Evolutionary conservation across 2,888 invertebrate species (phyloP).

Genomic region (Hololepta plana): DNA sequence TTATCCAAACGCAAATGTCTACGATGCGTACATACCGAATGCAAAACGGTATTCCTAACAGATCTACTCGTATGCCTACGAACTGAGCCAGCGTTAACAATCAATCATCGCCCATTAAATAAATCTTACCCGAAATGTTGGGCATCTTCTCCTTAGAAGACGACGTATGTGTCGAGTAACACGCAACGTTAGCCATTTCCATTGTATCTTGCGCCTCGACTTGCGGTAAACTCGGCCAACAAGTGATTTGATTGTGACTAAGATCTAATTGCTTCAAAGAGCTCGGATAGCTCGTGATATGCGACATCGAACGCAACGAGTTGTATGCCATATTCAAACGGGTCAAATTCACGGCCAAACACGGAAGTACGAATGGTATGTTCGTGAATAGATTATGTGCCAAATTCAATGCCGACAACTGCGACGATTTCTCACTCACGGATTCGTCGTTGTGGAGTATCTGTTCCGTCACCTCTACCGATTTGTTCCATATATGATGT

Average conservation of each 20-base stretch:
- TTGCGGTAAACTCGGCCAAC: constrained; percentile 76
- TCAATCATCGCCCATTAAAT: no score
- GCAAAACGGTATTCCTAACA: constrained; percentile 52
- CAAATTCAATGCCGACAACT: constrained; percentile 61
- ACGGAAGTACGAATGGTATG: constrained; percentile 77
- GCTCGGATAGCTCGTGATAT: constrained; percentile 78
- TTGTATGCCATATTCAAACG: constrained; percentile 86
- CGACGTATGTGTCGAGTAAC: constrained; percentile 30
- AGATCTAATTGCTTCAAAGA: constrained; percentile 82
- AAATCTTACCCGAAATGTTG: constrained; percentile 19
- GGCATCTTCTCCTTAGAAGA: constrained; percentile 19
- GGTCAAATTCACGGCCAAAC: constrained; percentile 72
- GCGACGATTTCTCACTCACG: constrained; percentile 39
- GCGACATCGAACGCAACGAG: constrained; percentile 60
- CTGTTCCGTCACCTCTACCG: constrained; percentile 47
- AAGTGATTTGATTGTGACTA: constrained; percentile 77
- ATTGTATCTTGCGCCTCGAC: constrained; percentile 38
- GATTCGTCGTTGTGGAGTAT: constrained; percentile 37
- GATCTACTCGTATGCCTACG: constrained; percentile 37
- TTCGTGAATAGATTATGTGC: constrained; percentile 81
- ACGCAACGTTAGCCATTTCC: constrained; percentile 50
- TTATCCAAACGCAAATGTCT: constrained; percentile 68
- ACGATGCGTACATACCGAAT: constrained; percentile 71
- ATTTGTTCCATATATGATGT: constrained; percentile 59
- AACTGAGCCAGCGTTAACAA: constrained; percentile 15